A percentile compares a stretch with the other conserved stretches of the same genome.
These are phyloP conservation scores for Nephrotoma flavescens DNA, from an alignment of 2,888 invertebrate genomes.

Conservation along the genomic window DNA sequence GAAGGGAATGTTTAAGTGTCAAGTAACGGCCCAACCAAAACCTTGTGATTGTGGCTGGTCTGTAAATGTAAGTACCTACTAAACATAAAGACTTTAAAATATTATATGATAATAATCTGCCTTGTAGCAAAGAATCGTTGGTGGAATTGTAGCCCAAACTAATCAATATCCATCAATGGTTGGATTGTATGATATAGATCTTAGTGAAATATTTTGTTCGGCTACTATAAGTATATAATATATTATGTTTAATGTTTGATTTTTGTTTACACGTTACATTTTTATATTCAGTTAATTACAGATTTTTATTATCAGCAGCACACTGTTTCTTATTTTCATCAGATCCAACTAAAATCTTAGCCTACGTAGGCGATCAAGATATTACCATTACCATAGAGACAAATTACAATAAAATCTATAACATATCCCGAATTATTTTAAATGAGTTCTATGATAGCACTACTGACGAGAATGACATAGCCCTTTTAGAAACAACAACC, in stretches of 20 bases:
- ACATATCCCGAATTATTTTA: conserved; percentile 4
- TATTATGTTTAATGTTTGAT: background rate
- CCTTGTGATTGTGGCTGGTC: conserved; percentile 29
- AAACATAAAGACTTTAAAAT: background rate
- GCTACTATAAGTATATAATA: conserved; percentile 30
- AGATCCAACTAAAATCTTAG: background rate
- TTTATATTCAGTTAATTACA: conserved; percentile 8
- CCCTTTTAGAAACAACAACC: conserved; percentile 6
- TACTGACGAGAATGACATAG: conserved; percentile 11
- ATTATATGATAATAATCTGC: background rate
- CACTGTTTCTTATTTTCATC: conserved; percentile 7
- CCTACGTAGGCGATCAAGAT: conserved; percentile 9
- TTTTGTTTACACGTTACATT: background rate
- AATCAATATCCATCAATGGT: conserved; percentile 47
- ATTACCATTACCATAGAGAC: conserved; percentile 8
- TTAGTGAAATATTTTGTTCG: conserved; percentile 29
- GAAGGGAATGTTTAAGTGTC: conserved; percentile 21
- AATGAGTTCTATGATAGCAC: conserved; percentile 10
- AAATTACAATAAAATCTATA: conserved; percentile 8
- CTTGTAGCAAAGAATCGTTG: conserved; percentile 29
- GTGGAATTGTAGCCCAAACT: conserved; percentile 35
- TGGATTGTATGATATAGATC: conserved; percentile 29
- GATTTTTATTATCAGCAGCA: conserved; percentile 10
- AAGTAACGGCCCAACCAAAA: conserved; percentile 18
- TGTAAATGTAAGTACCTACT: conserved; percentile 19